Conservation (phyloP, 2,888 invertebrate genomes). For the Agonopterix alstromeriana region DNA sequence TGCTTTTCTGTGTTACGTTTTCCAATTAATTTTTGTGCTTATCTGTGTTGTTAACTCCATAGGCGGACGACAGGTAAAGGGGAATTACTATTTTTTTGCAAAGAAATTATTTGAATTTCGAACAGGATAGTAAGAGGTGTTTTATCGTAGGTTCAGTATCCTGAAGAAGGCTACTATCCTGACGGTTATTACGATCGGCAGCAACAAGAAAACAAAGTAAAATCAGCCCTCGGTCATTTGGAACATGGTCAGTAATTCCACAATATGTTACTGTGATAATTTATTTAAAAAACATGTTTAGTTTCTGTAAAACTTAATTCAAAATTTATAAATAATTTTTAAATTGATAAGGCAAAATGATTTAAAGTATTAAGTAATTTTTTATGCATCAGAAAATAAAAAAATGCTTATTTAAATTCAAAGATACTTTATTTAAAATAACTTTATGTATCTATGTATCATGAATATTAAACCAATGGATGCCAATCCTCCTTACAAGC, state of each 20-base stretch:
- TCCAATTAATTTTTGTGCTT: conserved; percentile 25
- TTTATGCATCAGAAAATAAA: no score
- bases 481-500: no score
- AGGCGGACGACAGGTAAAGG: conserved; percentile 39
- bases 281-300: no score
- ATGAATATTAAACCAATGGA: no score
- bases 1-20: conserved; percentile 15
- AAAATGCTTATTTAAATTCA: background rate
- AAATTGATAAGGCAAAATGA: no score
- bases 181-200: conserved; percentile 30
- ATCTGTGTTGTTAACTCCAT: conserved; percentile 25
- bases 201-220: conserved; percentile 22
- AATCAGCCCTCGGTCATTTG: conserved; percentile 41
- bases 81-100: conserved; percentile 2
- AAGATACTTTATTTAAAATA: no score
- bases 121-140: conserved; percentile 3
- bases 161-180: conserved; percentile 41
- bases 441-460: no score
- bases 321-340: no score
- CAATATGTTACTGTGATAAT: background rate
- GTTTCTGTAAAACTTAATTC: no score
- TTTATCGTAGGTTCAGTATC: conserved; percentile 29
- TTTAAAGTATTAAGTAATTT: no score
- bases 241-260: conserved; percentile 38
- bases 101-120: conserved; percentile 1